These are phyloP conservation scores for Homalodisca vitripennis DNA, from an alignment of 1,140 invertebrate genomes.

Conservation along the genomic window DNA sequence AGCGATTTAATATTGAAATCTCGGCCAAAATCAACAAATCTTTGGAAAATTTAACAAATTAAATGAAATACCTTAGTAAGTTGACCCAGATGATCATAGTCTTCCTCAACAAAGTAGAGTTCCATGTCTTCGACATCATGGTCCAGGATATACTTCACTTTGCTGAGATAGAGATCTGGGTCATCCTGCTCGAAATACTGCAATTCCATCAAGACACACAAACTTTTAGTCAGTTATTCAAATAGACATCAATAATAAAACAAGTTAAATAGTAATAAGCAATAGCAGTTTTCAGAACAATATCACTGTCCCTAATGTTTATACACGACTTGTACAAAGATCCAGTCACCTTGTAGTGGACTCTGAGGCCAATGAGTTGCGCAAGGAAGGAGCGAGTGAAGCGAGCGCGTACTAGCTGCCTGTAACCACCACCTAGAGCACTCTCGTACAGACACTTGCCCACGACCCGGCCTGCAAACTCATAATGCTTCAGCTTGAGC, in stretches of 20 bases:
- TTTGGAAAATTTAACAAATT: too few relatives aligned
- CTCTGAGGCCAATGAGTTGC: constrained; percentile 87
- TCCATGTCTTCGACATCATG: constrained; percentile 87
- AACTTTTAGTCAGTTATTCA: neutral
- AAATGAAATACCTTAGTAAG: constrained; percentile 58
- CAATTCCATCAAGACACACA: too few relatives aligned
- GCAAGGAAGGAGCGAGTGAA: constrained; percentile 93
- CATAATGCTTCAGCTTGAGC: constrained; percentile 85
- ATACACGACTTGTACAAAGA: too few relatives aligned
- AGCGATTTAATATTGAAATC: too few relatives aligned
- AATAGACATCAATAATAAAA: too few relatives aligned
- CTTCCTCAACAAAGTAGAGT: constrained; percentile 84
- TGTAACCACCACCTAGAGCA: constrained; percentile 80
- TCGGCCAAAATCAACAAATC: too few relatives aligned
- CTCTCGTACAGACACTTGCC: constrained; percentile 93
- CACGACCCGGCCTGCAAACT: constrained; percentile 93
- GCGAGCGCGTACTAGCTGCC: constrained; percentile 84
- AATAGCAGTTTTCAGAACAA: too few relatives aligned
- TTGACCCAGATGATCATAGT: constrained; percentile 78
- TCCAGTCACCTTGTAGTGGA: constrained; percentile 78
- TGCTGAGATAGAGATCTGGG: constrained; percentile 87
- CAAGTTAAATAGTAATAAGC: too few relatives aligned
- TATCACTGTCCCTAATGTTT: too few relatives aligned
- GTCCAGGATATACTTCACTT: constrained; percentile 90
- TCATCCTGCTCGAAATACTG: constrained; percentile 96